phyloP scores from a whole-genome alignment of 2,888 invertebrate genomes.

The Xylocampa areola region DNA sequence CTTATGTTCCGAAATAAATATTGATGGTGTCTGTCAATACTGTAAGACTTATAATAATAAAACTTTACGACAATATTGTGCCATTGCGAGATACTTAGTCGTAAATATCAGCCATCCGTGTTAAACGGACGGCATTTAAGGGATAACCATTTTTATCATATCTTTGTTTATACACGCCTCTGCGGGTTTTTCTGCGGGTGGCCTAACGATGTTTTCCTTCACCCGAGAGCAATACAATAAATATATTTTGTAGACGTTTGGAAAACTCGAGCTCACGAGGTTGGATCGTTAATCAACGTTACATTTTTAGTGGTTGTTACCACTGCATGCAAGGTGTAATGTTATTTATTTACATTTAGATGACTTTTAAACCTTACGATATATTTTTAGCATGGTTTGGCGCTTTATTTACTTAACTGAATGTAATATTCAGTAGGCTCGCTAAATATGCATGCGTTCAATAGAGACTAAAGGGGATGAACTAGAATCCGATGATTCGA shows the following conservation, averaged over 20 bases:
- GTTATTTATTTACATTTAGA: not conserved
- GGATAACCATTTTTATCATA: slow-evolving; percentile 56
- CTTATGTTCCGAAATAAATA: slow-evolving; percentile 1
- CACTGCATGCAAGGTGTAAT: not conserved
- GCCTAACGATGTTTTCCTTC: slow-evolving; percentile 52
- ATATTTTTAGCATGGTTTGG: no score
- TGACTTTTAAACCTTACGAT: not conserved
- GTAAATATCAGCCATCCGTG: slow-evolving; percentile 46
- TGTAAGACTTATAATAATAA: slow-evolving; percentile 14
- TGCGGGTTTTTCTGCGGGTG: slow-evolving; percentile 34
- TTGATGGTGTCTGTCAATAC: slow-evolving; percentile 8
- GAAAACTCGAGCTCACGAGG: slow-evolving; percentile 30
- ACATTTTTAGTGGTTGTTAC: slow-evolving; percentile 11
- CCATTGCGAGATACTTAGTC: slow-evolving; percentile 37
- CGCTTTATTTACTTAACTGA: no score
- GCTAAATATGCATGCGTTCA: slow-evolving; percentile 20
- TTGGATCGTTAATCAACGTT: slow-evolving; percentile 41
- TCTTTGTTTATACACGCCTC: slow-evolving; percentile 57
- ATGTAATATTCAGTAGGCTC: no score
- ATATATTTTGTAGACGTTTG: slow-evolving; percentile 45
- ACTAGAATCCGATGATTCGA: slow-evolving; percentile 32
- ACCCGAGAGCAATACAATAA: slow-evolving; percentile 42
- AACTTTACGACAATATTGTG: slow-evolving; percentile 18
- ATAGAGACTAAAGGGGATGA: slow-evolving; percentile 19
- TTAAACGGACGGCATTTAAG: slow-evolving; percentile 40